Evolutionary conservation across 1,140 invertebrate genomes (phyloP).

Genomic region (Heliconius hermathena): DNA sequence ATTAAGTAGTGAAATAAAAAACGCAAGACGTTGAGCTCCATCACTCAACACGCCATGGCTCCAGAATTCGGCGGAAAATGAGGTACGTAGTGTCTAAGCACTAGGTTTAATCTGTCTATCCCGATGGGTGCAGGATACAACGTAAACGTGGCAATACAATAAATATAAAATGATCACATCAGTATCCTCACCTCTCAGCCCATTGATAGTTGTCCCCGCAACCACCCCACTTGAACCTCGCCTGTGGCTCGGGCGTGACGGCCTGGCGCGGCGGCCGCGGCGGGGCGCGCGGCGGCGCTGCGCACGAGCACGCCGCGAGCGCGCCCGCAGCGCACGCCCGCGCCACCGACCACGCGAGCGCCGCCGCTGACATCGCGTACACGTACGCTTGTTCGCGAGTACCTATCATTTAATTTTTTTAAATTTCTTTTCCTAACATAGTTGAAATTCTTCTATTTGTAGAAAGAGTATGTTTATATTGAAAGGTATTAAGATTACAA

Average conservation of each 20-base stretch:
- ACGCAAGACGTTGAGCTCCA: no score
- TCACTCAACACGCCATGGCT: no score
- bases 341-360: conserved; percentile 88
- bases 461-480: no score
- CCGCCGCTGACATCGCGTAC: conserved; percentile 89
- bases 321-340: conserved; percentile 88
- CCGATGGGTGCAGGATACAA: no score
- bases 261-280: conserved; percentile 71
- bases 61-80: no score
- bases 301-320: conserved; percentile 87
- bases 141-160: not conserved
- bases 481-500: no score
- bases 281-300: conserved; percentile 75
- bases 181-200: conserved; percentile 65
- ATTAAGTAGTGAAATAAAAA: not conserved
- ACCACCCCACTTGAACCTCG: conserved; percentile 91
- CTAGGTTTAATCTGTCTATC: not conserved
- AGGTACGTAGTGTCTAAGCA: not conserved
- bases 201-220: conserved; percentile 95
- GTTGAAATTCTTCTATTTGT: no score
- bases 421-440: not conserved
- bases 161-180: no score
- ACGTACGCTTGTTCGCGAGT: conserved; percentile 91
- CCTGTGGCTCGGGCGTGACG: conserved; percentile 63
- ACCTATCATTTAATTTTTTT: conserved; percentile 45